Base-by-base conservation (phyloP, 2,797 vertebrate genomes). In the Centropyge bicolor region DNA sequence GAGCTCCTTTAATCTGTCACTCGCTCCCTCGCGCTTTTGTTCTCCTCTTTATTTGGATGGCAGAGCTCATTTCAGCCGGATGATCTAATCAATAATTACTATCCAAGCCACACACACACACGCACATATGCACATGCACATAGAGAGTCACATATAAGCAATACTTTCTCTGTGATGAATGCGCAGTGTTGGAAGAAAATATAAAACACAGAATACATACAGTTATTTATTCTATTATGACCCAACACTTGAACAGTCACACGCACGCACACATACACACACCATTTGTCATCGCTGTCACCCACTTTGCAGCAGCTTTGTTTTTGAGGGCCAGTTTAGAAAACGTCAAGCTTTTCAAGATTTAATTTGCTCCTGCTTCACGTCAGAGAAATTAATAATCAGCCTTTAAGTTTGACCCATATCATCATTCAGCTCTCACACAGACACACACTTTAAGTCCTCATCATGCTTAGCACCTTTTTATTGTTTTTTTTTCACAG, bases 11-110 rank as follows among this genome's bases (percentile, higher is more conserved):
- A 86, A 89, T 92, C 89, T 88, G 89, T 90, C 87, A 86, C 83
- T 82, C 63, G 45, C 79, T 72, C 77, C 61, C 86, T 80, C 60
- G 5, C 7, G 48, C 87, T 82, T 91, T 93, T 92, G 89, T 92
- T 91, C 84, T 60, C 45, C 27, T 88, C 89, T 91, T 92, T 85
- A 90, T 92, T 89, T 87, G 70, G 59, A 72, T 79, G 85, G 87
- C 85, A 85, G 85, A 80, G 83, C 89, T 94, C 89, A 90, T 93
- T 91, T 91, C 84, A 86, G 76, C 82, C 40, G 61, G 73, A 87
- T 89, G 86, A 91, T 89, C 87, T 86, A 86, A 93, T 94, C 91
- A 89, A 92, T 94, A 90, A 88, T 89, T 89, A 90, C 86, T 64
- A 75, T 88, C 52, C 55, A 59, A 67, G 40, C 70, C 76, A 24